Evolutionary conservation across 35 echinoderm and acorn worm genomes (phyloP).

Genomic region (Ophioderma brevispina): DNA sequence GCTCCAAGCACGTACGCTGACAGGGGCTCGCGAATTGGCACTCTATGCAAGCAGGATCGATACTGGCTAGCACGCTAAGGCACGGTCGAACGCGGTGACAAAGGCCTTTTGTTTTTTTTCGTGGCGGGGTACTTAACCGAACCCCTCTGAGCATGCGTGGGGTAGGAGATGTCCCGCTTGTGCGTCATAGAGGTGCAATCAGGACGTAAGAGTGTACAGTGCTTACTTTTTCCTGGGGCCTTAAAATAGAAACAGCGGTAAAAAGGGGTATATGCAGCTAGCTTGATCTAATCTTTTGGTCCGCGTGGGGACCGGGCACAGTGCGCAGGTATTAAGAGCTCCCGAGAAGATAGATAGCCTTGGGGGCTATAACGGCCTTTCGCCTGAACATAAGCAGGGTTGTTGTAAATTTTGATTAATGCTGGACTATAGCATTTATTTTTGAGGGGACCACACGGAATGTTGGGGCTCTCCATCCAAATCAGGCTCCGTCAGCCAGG

Average conservation of each 20-base stretch:
- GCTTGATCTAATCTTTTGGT: neutral
- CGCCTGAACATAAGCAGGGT: too few relatives aligned
- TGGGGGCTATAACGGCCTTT: too few relatives aligned
- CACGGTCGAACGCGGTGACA: slow-evolving; percentile 59
- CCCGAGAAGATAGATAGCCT: neutral
- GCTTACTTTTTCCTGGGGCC: slow-evolving; percentile 3
- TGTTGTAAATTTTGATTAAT: too few relatives aligned
- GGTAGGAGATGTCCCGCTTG: slow-evolving; percentile 67
- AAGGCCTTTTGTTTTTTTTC: slow-evolving; percentile 90
- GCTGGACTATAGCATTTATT: too few relatives aligned
- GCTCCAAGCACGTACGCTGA: slow-evolving; percentile 1
- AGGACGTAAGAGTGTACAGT: neutral
- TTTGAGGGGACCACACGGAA: too few relatives aligned
- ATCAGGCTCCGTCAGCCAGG: too few relatives aligned
- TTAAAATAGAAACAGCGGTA: neutral
- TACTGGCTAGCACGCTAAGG: slow-evolving; percentile 33
- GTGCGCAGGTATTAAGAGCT: neutral
- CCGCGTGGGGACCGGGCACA: slow-evolving; percentile 28
- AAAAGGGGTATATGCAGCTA: neutral
- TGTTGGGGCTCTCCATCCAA: too few relatives aligned
- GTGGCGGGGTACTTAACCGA: slow-evolving; percentile 54
- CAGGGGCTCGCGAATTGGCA: neutral
- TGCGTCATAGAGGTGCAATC: slow-evolving; percentile 71
- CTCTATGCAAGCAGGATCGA: slow-evolving; percentile 18
- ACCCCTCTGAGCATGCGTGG: slow-evolving; percentile 87